Evolutionary conservation across 1,140 invertebrate genomes (phyloP).

Genomic region (Caenorhabditis remanei): DNA sequence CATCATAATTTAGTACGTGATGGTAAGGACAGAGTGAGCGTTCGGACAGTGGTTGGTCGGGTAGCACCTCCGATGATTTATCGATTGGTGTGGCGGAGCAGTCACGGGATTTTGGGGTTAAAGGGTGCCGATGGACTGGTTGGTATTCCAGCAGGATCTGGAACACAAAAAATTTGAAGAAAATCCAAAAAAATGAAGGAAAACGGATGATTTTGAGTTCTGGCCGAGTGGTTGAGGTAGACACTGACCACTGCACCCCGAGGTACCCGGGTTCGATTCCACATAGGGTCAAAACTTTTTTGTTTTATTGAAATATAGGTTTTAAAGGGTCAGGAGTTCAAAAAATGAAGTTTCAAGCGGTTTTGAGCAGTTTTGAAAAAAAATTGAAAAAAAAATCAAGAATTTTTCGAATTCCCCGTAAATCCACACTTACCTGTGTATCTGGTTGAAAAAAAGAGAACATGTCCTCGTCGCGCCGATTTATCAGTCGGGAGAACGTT

Average conservation of each 20-base stretch:
- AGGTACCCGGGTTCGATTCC: no score
- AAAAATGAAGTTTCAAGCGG: not conserved
- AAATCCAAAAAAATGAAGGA: no score
- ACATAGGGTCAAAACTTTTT: no score
- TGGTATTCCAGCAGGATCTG: slow-evolving; percentile 54
- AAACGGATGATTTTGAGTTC: no score
- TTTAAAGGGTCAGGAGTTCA: not conserved
- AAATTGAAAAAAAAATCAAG: not conserved
- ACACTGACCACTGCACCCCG: no score
- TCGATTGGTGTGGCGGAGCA: not conserved
- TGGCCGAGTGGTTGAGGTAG: no score
- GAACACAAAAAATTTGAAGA: not conserved
- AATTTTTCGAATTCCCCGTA: slow-evolving; percentile 1
- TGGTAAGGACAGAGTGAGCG: slow-evolving; percentile 34
- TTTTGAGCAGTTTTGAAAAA: not conserved
- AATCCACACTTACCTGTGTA: slow-evolving; percentile 15
- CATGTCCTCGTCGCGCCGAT: slow-evolving; percentile 48
- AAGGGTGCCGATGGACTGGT: not conserved
- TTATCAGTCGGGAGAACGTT: slow-evolving; percentile 24
- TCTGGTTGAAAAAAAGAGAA: slow-evolving; percentile 49
- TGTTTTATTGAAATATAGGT: not conserved
- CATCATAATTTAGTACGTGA: slow-evolving; percentile 48
- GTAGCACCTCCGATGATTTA: slow-evolving; percentile 27
- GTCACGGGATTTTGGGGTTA: slow-evolving; percentile 21
- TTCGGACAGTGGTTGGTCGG: slow-evolving; percentile 21